Conservation (phyloP, 1,140 invertebrate genomes). For the Drosophila micromelanica region DNA sequence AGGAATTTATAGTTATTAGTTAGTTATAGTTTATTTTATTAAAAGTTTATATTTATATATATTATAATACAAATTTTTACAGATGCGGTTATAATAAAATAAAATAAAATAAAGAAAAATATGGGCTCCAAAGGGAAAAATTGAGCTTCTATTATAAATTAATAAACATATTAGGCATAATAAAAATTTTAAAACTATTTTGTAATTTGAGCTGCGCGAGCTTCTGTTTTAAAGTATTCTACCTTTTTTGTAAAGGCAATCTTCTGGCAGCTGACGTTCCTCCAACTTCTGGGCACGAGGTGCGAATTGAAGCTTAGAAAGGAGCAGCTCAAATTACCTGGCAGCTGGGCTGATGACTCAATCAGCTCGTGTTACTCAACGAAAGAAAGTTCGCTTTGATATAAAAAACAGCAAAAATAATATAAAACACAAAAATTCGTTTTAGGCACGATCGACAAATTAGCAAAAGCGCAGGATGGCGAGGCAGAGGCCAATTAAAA, state of each 20-base stretch:
- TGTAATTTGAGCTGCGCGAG: constrained; percentile 54
- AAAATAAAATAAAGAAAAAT: no score
- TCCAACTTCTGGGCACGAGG: constrained; percentile 8
- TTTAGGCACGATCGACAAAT: constrained; percentile 47
- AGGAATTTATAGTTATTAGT: no score
- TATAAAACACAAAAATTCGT: neutral
- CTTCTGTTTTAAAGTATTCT: constrained; percentile 39
- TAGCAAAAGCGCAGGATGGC: constrained; percentile 27
- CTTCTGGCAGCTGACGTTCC: constrained; percentile 38
- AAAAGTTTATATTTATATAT: no score
- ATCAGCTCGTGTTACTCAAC: constrained; percentile 58
- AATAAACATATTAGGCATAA: neutral
- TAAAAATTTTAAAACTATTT: neutral
- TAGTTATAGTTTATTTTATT: no score
- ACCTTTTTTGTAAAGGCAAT: constrained; percentile 17
- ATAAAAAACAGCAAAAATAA: neutral
- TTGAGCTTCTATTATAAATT: neutral
- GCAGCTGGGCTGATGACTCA: constrained; percentile 64
- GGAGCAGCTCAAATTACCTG: constrained; percentile 56
- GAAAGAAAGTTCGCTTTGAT: constrained; percentile 36
- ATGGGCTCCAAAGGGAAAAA: no score
- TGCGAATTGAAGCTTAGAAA: constrained; percentile 67
- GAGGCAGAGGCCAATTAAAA: constrained; percentile 65
- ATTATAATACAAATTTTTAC: neutral
- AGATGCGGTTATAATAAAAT: no score